Conservation (phyloP, 2,797 vertebrate species). For the Enteromius argenteus region DNA sequence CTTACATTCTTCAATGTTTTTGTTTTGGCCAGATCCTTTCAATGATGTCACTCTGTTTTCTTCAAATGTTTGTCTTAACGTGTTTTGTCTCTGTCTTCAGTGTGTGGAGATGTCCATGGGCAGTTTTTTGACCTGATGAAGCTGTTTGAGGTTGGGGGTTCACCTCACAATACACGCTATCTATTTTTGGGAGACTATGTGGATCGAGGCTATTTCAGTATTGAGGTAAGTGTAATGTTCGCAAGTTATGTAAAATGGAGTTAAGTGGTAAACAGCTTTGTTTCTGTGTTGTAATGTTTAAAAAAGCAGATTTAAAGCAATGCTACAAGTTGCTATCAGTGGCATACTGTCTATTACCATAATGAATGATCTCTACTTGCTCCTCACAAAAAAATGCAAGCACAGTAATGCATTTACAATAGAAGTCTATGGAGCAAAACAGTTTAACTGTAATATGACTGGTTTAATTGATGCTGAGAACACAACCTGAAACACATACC, state of each 20-base stretch:
- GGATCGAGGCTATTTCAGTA: conserved; percentile 99
- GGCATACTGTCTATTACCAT: neutral
- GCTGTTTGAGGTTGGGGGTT: conserved; percentile 95
- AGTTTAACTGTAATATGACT: neutral
- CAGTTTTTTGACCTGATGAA: conserved; percentile 99
- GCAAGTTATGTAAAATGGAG: neutral
- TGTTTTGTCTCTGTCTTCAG: conserved; percentile 70
- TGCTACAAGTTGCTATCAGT: neutral
- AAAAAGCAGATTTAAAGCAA: neutral
- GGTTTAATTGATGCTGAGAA: neutral
- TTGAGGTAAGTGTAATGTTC: conserved; percentile 84
- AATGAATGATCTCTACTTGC: neutral
- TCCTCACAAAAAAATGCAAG: neutral
- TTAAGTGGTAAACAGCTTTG: neutral
- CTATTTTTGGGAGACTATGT: conserved; percentile 98
- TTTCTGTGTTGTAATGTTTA: neutral
- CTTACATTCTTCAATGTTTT: neutral
- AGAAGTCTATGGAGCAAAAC: neutral
- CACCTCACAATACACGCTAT: conserved; percentile 93
- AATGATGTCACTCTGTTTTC: neutral
- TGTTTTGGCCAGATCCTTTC: neutral
- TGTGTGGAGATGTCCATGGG: conserved; percentile 96
- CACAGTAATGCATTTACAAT: neutral
- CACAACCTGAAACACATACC: neutral
- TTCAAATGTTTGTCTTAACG: conserved; percentile 19